Evolutionary conservation across 2,113 vertebrate genomes (phyloP).

Genomic region (Sylvietta virens): DNA sequence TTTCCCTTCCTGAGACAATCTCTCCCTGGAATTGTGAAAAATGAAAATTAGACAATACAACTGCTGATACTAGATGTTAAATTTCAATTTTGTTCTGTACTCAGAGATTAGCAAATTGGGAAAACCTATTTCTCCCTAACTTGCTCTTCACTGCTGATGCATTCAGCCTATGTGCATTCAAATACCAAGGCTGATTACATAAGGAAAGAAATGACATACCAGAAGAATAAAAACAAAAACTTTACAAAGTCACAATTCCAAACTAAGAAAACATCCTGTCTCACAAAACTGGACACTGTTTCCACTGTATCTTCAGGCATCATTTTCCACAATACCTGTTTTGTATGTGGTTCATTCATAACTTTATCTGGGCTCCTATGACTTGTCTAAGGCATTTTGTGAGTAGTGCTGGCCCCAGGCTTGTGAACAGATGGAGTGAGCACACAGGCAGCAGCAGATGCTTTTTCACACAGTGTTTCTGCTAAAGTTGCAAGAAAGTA

Average conservation of each 20-base stretch:
- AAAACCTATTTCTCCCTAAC: neutral
- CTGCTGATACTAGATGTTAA: neutral
- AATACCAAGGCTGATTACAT: neutral
- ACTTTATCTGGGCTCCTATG: neutral
- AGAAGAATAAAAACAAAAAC: neutral
- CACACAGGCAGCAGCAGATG: neutral
- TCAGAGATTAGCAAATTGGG: slow-evolving; percentile 1
- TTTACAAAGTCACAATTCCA: neutral
- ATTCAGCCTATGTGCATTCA: neutral
- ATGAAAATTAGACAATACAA: neutral
- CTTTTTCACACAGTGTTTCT: slow-evolving; percentile 14
- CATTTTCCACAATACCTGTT: neutral
- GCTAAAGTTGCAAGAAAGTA: neutral
- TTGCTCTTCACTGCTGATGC: neutral
- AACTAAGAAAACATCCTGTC: neutral
- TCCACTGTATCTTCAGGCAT: neutral
- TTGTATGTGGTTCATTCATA: neutral
- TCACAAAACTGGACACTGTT: neutral
- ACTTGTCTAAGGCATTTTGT: neutral
- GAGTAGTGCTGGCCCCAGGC: neutral
- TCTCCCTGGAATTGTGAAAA: neutral
- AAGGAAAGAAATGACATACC: neutral
- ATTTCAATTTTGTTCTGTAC: neutral
- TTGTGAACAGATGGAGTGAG: neutral
- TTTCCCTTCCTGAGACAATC: neutral